Base-by-base conservation (phyloP, 2,888 invertebrate genomes). In the Ectemnius lituratus region DNA sequence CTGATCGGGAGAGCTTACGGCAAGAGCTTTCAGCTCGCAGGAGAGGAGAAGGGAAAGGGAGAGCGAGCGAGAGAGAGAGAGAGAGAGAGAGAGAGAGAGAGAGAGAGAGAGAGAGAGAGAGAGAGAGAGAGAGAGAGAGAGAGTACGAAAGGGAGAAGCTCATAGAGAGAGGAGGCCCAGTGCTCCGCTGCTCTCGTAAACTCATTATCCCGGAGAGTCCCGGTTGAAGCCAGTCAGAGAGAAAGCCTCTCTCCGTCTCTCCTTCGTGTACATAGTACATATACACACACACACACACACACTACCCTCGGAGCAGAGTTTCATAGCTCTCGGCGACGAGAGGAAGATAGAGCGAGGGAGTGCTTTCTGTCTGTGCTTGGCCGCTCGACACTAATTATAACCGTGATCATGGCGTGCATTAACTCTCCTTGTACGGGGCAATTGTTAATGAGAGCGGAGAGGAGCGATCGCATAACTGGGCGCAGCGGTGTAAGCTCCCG, bases 381-480 rank as follows among this genome's bases (percentile, higher is more conserved):
- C 60, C 61, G 76, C 75, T 71, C 73, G 73, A 73, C 71, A 82
- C 84, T 87, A 87, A 87, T 87, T 87, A 87, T 87, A 84, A 84
- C 78, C 83, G 78, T 82, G 85, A 86, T 87, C 85, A 81, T 80
- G 78, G 70, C 78, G 79, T 69, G 83, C 81, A 80, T 84, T 84
- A 84, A 78, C 79, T 87, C 82, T 83, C 81, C 84, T 85, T 82
- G 80, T 81, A 79, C 37, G 82, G 75, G 76, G 80, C 84, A 84
- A 84, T 87, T 84, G 83, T 85, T 87, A 87, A 85, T 83, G 85
- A 82, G 84, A 80, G 77, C 79, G 74, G 76, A 74, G 37, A 37
- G 76, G 79, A 80, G 78, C 78, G 81, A 85, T 87, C 82, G 81
- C 79, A 80, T 84, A 82, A 80, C 81, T 37, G 71, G 75, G 80